Evolutionary conservation across 2,797 vertebrate species (phyloP), one percentile per base, ranked within the genome.

Genomic region (Zalophus californianus): DNA sequence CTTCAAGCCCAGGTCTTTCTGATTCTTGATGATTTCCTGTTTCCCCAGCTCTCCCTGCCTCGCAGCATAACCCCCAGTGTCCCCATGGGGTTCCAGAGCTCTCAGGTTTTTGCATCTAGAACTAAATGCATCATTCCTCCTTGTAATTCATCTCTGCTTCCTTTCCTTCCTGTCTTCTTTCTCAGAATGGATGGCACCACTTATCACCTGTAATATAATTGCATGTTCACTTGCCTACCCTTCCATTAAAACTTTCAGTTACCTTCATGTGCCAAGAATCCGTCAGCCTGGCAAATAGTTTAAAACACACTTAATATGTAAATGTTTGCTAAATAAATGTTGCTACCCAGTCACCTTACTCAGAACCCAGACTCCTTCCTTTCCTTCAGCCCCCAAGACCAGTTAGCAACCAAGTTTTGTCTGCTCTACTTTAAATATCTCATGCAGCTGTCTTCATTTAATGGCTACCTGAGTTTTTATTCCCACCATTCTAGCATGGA

Each of bases 301-400:
- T 68, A 73, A 94, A n/a, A 83, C n/a, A 87, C 5, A 80, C 7
- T 52, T 54, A 88, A 48, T n/a, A 48, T 35, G 23, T n/a, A 94
- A 83, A 68, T 10, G 16, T 32, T 58, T 68, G 0, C 52, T 56
- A 70, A 87, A 60, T 10, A 82, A 79, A 41, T 84, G 5, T 60
- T 54, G 38, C 23, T 93, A 5, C 15, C 41, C 38, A 62, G 29
- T 23, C 23, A 78, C 50, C n/a, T 60, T 60, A 38, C 11, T 72
- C 35, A 84, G 38, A 90, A 77, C 41, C 16, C 10, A 10, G 79
- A 80, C 14, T 77, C 21, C 3, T 75, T 77, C 21, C 64, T 91
- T 52, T 78, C 29, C 68, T 72, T 62, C 1, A 0, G 18, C 1
- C 8, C 32, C 48, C 7, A 23, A 62, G 25, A 38, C 84, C 75